These are phyloP conservation scores for Brevimyrus niger DNA, from an alignment of 2,113 vertebrate genomes.

Conservation along the genomic window DNA sequence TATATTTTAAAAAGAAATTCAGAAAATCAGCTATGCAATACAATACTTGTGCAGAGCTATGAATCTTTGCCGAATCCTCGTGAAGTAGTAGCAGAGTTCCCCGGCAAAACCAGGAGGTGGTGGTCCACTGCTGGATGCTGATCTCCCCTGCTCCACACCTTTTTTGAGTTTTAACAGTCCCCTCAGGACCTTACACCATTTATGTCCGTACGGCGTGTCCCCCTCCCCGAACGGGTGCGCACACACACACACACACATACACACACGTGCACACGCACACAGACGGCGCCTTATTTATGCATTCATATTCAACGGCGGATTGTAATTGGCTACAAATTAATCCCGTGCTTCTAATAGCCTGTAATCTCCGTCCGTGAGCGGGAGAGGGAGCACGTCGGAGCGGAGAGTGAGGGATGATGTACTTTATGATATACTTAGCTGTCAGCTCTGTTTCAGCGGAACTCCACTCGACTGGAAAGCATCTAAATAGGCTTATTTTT, in stretches of 20 bases:
- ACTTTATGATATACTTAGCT: conserved; percentile 60
- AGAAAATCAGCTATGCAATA: background rate
- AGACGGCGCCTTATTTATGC: conserved; percentile 64
- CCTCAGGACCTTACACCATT: conserved; percentile 48
- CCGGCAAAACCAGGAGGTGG: conserved; percentile 45
- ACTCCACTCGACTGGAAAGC: conserved; percentile 66
- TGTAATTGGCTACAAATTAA: conserved; percentile 90
- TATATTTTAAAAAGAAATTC: background rate
- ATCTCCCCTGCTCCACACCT: conserved; percentile 47
- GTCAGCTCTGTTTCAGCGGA: conserved; percentile 56
- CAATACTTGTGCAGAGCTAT: conserved; percentile 8
- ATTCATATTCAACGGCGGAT: conserved; percentile 66
- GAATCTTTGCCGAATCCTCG: background rate
- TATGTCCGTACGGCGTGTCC: conserved; percentile 36
- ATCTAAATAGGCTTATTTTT: conserved; percentile 69
- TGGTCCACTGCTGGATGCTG: conserved; percentile 44
- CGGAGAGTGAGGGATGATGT: conserved; percentile 50
- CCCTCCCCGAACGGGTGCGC: conserved; percentile 18
- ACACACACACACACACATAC: conserved; percentile 10
- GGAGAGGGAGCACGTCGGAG: conserved; percentile 43
- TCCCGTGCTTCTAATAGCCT: conserved; percentile 71
- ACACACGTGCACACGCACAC: conserved; percentile 28
- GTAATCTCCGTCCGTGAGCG: conserved; percentile 58
- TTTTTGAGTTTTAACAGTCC: conserved; percentile 56
- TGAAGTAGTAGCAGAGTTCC: conserved; percentile 11